Evolutionary conservation across 2,888 invertebrate genomes (phyloP).

Genomic region (Luperina testacea): DNA sequence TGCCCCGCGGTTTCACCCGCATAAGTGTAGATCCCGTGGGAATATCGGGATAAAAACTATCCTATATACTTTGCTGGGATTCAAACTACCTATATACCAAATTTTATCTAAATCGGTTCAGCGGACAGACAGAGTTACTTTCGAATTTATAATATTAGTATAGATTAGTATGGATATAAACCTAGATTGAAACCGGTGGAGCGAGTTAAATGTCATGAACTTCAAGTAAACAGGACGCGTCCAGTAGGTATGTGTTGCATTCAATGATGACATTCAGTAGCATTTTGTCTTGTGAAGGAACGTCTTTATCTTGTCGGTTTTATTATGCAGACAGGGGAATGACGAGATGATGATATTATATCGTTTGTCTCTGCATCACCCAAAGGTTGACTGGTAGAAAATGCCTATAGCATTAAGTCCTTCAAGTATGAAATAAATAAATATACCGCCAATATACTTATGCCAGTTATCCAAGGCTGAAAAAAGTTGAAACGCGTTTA

Average conservation of each 20-base stretch:
- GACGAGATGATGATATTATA: neutral
- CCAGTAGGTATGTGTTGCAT: slow-evolving; percentile 5
- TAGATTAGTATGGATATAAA: neutral
- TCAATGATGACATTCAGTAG: slow-evolving; percentile 34
- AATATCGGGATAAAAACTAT: too few relatives aligned
- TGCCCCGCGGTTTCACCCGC: too few relatives aligned
- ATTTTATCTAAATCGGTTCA: too few relatives aligned
- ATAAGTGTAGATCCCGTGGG: too few relatives aligned
- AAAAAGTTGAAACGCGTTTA: neutral
- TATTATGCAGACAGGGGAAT: neutral
- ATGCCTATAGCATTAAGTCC: too few relatives aligned
- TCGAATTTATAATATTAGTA: too few relatives aligned
- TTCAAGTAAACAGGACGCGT: slow-evolving; percentile 28
- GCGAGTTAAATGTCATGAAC: slow-evolving; percentile 40
- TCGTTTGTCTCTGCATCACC: too few relatives aligned
- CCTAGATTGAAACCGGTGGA: slow-evolving; percentile 27
- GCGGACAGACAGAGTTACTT: too few relatives aligned
- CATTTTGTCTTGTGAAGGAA: neutral
- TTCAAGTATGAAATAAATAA: too few relatives aligned
- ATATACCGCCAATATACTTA: neutral
- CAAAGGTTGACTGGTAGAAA: too few relatives aligned
- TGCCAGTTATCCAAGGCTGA: neutral
- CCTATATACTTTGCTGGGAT: too few relatives aligned
- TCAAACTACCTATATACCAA: too few relatives aligned
- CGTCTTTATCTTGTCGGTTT: neutral